These are phyloP conservation scores for Maconellicoccus hirsutus DNA, from an alignment of 1,140 invertebrate genomes.

Conservation along the genomic window DNA sequence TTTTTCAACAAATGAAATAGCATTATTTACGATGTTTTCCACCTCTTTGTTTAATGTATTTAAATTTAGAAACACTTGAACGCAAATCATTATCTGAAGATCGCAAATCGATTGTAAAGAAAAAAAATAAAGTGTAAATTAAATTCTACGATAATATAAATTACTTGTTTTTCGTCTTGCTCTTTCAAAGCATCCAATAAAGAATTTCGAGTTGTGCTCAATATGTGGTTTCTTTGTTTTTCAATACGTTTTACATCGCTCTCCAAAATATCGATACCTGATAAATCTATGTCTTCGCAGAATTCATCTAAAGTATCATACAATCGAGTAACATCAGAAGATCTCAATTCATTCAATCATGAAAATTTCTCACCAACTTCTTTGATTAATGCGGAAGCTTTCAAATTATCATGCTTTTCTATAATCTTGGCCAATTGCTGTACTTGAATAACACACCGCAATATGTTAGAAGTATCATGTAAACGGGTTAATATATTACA, in stretches of 20 bases:
- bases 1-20: slow-evolving; percentile 43
- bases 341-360: no score
- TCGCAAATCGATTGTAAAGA: neutral
- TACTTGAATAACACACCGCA: slow-evolving; percentile 64
- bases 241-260: slow-evolving; percentile 53
- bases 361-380: slow-evolving; percentile 44
- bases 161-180: slow-evolving; percentile 54
- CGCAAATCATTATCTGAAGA: slow-evolving; percentile 44
- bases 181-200: slow-evolving; percentile 51
- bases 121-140: neutral
- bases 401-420: slow-evolving; percentile 53
- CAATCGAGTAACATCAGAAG: neutral
- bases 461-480: slow-evolving; percentile 74
- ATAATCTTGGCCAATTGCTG: slow-evolving; percentile 56
- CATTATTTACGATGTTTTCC: slow-evolving; percentile 42
- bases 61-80: slow-evolving; percentile 62
- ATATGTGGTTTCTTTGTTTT: slow-evolving; percentile 49
- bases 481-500: slow-evolving; percentile 66
- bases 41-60: slow-evolving; percentile 45
- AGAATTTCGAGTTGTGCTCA: slow-evolving; percentile 52
- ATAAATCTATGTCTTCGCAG: slow-evolving; percentile 52
- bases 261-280: slow-evolving; percentile 54
- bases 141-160: slow-evolving; percentile 26
- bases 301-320: slow-evolving; percentile 43
- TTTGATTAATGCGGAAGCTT: slow-evolving; percentile 72